A percentile compares a stretch with the other conserved stretches of the same genome.
Conservation (phyloP, 2,888 invertebrate species). For the Branchellion lobata region DNA sequence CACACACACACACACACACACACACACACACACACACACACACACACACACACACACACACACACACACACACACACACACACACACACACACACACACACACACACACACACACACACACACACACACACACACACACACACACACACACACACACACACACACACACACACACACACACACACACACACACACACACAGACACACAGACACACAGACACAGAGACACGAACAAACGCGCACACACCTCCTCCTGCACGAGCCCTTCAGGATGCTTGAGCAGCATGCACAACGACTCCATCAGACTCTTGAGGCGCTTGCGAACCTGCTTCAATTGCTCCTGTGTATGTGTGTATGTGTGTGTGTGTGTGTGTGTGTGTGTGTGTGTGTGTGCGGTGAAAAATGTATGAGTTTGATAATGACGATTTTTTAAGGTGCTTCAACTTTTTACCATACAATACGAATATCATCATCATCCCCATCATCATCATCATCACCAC, state of each 20-base stretch:
- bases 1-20: not conserved
- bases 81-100: not conserved
- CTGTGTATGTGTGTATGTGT: conserved; percentile 48
- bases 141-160: conserved; percentile 26
- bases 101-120: conserved; percentile 6
- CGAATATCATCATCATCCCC: no score
- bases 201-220: conserved; percentile 43
- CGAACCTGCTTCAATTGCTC: conserved; percentile 67
- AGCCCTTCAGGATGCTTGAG: conserved; percentile 71
- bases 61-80: not conserved
- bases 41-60: not conserved
- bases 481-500: no score
- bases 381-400: no score
- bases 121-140: conserved; percentile 14
- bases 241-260: conserved; percentile 71
- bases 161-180: not conserved
- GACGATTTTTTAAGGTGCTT: not conserved
- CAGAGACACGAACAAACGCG: not conserved
- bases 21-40: not conserved
- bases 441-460: no score
- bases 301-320: conserved; percentile 74
- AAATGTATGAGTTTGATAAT: conserved; percentile 16
- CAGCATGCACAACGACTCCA: conserved; percentile 73
- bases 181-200: conserved; percentile 35
- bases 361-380: no score